Evolutionary conservation across 2,113 vertebrate genomes (phyloP).

Genomic region (Noturus placidus): DNA sequence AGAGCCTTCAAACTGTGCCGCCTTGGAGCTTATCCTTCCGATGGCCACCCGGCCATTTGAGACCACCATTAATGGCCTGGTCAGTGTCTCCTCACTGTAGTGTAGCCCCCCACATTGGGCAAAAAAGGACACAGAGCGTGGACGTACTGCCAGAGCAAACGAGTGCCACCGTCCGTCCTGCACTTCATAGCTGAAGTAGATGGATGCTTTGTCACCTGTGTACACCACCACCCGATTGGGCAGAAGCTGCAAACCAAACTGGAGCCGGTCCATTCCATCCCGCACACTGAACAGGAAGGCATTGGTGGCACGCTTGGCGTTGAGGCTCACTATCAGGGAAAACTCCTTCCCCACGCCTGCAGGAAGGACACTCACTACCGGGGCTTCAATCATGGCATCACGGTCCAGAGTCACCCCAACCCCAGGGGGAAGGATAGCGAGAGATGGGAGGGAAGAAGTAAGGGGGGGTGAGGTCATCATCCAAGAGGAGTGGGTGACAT

Average conservation of each 20-base stretch:
- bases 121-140: slow-evolving; percentile 78
- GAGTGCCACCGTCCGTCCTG: slow-evolving; percentile 85
- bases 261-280: slow-evolving; percentile 78
- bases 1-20: slow-evolving; percentile 82
- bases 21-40: slow-evolving; percentile 85
- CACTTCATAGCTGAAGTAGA: slow-evolving; percentile 82
- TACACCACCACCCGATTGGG: slow-evolving; percentile 82
- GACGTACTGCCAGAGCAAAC: slow-evolving; percentile 79
- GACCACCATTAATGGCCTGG: slow-evolving; percentile 72
- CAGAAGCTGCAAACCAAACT: slow-evolving; percentile 88
- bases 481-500: slow-evolving; percentile 61
- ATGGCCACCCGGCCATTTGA: slow-evolving; percentile 79
- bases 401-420: slow-evolving; percentile 78
- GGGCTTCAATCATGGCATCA: slow-evolving; percentile 76
- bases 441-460: slow-evolving; percentile 68
- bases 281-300: slow-evolving; percentile 93
- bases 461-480: slow-evolving; percentile 61
- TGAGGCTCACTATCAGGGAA: slow-evolving; percentile 83
- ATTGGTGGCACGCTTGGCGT: slow-evolving; percentile 84
- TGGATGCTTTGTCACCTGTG: slow-evolving; percentile 78
- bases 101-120: slow-evolving; percentile 81
- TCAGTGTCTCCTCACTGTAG: slow-evolving; percentile 74
- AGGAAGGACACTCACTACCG: slow-evolving; percentile 73
- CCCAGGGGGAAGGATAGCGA: slow-evolving; percentile 67
- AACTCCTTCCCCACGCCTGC: slow-evolving; percentile 76